Evolutionary conservation across 2,113 vertebrate genomes (phyloP).

Genomic region (Scartelaos histophorus): DNA sequence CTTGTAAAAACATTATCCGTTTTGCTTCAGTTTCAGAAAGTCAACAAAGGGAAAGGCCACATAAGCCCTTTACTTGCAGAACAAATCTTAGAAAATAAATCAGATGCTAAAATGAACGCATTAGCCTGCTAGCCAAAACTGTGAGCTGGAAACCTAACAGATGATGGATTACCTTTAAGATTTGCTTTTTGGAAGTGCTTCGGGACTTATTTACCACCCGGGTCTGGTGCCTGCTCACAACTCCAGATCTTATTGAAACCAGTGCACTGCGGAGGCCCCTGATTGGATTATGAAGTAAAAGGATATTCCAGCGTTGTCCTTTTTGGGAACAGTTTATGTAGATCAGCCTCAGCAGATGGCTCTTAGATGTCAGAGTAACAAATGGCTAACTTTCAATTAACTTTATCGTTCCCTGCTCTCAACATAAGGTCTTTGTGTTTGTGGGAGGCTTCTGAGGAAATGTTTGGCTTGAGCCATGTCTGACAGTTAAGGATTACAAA

Average conservation of each 20-base stretch:
- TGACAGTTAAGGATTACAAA: conserved; percentile 15
- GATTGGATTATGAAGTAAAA: conserved; percentile 63
- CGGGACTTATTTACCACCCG: conserved; percentile 53
- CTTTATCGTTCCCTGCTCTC: conserved; percentile 39
- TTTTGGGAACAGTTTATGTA: conserved; percentile 41
- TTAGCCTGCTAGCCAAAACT: conserved; percentile 16
- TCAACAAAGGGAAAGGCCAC: background rate
- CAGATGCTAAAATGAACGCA: conserved; percentile 11
- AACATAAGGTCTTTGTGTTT: conserved; percentile 44
- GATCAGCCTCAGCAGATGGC: conserved; percentile 51
- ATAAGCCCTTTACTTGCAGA: background rate
- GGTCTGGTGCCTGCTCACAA: conserved; percentile 38
- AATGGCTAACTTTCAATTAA: conserved; percentile 65
- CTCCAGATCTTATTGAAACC: conserved; percentile 51
- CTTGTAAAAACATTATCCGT: conserved; percentile 4
- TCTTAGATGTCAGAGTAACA: conserved; percentile 47
- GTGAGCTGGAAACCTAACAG: conserved; percentile 38
- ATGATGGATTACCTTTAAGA: conserved; percentile 47
- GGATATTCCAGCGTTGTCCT: conserved; percentile 54
- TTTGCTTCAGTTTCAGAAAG: conserved; percentile 4
- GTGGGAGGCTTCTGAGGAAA: conserved; percentile 48
- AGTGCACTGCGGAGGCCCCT: conserved; percentile 38
- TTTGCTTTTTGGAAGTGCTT: conserved; percentile 29
- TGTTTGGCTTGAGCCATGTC: conserved; percentile 20
- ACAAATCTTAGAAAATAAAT: conserved; percentile 6